phyloP scores from a whole-genome alignment of 2,797 vertebrate genomes.

The Molossus molossus region DNA sequence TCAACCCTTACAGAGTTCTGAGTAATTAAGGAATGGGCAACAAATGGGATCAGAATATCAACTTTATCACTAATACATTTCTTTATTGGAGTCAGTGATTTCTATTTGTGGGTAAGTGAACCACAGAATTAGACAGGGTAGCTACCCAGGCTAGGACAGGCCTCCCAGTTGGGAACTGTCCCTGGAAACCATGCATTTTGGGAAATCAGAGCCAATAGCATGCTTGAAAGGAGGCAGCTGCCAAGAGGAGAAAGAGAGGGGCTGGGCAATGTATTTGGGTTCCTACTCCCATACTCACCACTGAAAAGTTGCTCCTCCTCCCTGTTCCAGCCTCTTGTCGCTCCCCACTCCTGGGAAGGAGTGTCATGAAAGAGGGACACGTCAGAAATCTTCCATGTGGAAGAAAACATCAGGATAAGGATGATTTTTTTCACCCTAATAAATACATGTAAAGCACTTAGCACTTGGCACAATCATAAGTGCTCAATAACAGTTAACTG shows the following conservation, averaged over 20 bases:
- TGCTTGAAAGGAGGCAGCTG: not conserved
- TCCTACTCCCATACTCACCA: not conserved
- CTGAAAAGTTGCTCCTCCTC: not conserved
- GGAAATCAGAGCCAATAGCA: not conserved
- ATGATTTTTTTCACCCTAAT: not conserved
- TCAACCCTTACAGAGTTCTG: not conserved
- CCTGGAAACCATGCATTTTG: not conserved
- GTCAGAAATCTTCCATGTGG: not conserved
- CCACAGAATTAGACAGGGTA: not conserved
- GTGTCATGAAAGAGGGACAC: not conserved
- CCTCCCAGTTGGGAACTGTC: not conserved
- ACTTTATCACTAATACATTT: not conserved
- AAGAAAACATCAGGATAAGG: not conserved
- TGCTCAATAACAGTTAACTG: not conserved
- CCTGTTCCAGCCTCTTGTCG: not conserved
- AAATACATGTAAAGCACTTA: not conserved
- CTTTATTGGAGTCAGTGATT: conserved; percentile 11
- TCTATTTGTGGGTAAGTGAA: conserved; percentile 3
- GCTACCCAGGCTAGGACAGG: not conserved
- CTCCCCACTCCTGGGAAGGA: not conserved
- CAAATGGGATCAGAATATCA: not conserved
- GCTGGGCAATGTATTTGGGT: not conserved
- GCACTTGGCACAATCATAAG: not conserved
- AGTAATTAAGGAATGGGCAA: not conserved
- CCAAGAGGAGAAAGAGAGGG: not conserved